phyloP scores from a whole-genome alignment of 2,888 invertebrate species.

The Dioctria linearis region DNA sequence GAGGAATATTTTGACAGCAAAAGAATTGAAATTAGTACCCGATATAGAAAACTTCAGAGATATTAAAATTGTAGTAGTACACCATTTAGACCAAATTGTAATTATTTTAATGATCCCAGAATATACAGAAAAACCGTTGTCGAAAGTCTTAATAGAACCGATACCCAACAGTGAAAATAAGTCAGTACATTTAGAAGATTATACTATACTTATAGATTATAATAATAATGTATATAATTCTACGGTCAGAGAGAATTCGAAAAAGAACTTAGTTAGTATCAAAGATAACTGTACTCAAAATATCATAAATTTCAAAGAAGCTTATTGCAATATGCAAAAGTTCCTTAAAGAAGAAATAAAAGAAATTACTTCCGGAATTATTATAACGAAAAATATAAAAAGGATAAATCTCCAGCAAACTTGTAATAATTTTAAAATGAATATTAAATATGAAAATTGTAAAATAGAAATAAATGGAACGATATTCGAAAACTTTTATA shows the following conservation, averaged over 20 bases:
- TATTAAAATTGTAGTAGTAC: conserved; percentile 34
- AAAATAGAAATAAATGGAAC: conserved; percentile 43
- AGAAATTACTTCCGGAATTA: conserved; percentile 40
- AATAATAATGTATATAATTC: not conserved
- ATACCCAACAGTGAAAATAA: not conserved
- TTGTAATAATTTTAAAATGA: conserved; percentile 46
- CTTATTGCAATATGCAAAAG: conserved; percentile 39
- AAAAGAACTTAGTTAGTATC: conserved; percentile 36
- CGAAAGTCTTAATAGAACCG: not conserved
- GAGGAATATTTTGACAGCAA: conserved; percentile 17
- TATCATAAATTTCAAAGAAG: conserved; percentile 30
- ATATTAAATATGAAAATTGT: conserved; percentile 48
- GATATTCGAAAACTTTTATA: conserved; percentile 49
- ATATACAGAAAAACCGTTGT: conserved; percentile 1
- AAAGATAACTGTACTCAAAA: conserved; percentile 45
- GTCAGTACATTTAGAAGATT: not conserved
- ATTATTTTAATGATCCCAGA: conserved; percentile 43
- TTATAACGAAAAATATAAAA: conserved; percentile 45
- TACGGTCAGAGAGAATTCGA: not conserved
- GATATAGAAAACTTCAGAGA: not conserved
- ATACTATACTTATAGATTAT: not conserved
- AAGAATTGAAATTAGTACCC: conserved; percentile 27
- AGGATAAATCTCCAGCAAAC: conserved; percentile 35
- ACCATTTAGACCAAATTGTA: conserved; percentile 23
- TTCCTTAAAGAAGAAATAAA: conserved; percentile 39